Evolutionary conservation across 2,797 vertebrate species (phyloP).

Genomic region (Oophaga sylvatica): DNA sequence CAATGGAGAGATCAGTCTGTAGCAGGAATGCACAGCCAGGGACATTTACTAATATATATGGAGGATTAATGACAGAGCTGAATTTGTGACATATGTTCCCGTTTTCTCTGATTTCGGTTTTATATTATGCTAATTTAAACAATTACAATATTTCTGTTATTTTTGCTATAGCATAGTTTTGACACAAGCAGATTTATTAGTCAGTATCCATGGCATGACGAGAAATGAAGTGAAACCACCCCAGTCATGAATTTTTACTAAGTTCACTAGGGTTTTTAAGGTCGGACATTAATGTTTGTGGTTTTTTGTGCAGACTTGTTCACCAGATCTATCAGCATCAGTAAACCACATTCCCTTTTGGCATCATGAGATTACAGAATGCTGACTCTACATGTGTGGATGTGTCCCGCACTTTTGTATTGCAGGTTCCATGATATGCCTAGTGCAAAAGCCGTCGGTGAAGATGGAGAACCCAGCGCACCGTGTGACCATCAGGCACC

Average conservation of each 20-base stretch:
- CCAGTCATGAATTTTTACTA: conserved; percentile 15
- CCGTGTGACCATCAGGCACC: not conserved
- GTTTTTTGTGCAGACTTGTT: conserved; percentile 19
- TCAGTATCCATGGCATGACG: not conserved
- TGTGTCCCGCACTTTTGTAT: not conserved
- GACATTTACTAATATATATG: too few relatives aligned
- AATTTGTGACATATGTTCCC: too few relatives aligned
- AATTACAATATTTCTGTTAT: too few relatives aligned
- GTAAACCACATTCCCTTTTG: conserved; percentile 8
- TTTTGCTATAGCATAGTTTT: too few relatives aligned
- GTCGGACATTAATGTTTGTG: not conserved
- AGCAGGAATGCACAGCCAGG: too few relatives aligned
- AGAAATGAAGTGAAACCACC: conserved; percentile 34
- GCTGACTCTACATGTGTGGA: conserved; percentile 9
- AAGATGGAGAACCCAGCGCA: not conserved
- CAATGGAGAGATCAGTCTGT: too few relatives aligned
- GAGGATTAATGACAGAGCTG: not conserved
- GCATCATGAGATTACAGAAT: conserved; percentile 23
- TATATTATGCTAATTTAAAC: too few relatives aligned
- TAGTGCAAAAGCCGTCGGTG: not conserved
- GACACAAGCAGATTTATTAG: not conserved
- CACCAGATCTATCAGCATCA: not conserved
- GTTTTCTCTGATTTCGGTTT: too few relatives aligned
- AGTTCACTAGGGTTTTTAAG: conserved; percentile 1
- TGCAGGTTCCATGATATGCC: not conserved